Percentiles rank a stretch among this genome's conserved stretches.
phyloP scores from a whole-genome alignment of 2,113 vertebrate genomes.

The Thomomys bottae region DNA sequence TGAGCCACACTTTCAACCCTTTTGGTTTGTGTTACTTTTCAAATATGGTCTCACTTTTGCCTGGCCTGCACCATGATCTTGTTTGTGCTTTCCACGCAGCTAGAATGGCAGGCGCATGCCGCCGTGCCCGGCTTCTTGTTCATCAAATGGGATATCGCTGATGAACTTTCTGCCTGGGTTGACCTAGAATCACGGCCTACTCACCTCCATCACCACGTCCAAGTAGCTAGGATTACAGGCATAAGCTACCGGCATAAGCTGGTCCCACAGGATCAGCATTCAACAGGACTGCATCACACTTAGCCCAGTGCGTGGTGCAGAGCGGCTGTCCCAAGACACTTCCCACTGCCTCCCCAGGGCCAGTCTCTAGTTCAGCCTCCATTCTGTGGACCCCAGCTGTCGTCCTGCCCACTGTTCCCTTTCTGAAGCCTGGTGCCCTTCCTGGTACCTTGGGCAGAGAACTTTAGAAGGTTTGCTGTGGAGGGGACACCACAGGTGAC shows the following conservation, averaged over 20 bases:
- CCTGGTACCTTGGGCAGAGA: not conserved
- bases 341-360: not conserved
- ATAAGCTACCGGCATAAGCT: not conserved
- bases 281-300: not conserved
- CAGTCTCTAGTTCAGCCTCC: not conserved
- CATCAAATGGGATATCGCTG: too few species aligned
- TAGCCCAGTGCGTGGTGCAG: not conserved
- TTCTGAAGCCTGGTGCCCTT: not conserved
- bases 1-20: too few species aligned
- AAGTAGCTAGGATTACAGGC: too few species aligned
- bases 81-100: too few species aligned
- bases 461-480: not conserved
- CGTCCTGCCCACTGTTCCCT: not conserved
- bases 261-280: not conserved
- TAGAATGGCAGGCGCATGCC: too few species aligned
- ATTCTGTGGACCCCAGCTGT: not conserved
- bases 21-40: too few species aligned
- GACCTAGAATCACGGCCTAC: too few species aligned
- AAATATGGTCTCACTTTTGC: too few species aligned
- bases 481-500: not conserved
- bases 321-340: not conserved
- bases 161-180: too few species aligned
- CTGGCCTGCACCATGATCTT: too few species aligned
- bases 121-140: too few species aligned
- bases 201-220: too few species aligned